phyloP scores from a whole-genome alignment of 2,113 vertebrate species.

The Eleginops maclovinus region DNA sequence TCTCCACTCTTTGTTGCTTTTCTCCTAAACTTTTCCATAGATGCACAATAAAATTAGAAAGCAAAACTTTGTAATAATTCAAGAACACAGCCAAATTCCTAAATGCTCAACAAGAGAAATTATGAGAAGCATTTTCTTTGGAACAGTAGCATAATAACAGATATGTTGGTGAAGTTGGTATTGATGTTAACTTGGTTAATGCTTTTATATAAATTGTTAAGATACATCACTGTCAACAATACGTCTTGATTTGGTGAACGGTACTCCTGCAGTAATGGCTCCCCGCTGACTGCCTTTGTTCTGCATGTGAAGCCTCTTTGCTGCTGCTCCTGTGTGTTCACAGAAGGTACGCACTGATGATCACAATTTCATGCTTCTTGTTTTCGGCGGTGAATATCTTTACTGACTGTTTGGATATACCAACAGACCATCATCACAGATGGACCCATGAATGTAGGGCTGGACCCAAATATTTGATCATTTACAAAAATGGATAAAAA shows the following conservation, averaged over 20 bases:
- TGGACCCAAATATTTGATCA: no score
- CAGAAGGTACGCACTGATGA: slow-evolving; percentile 14
- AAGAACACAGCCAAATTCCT: background rate
- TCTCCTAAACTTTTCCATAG: no score
- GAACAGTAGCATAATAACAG: background rate
- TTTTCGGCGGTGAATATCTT: background rate
- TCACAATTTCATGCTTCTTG: slow-evolving; percentile 15
- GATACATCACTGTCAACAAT: slow-evolving; percentile 45
- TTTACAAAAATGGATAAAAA: no score
- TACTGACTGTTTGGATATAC: background rate
- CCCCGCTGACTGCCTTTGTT: slow-evolving; percentile 23
- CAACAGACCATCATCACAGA: background rate
- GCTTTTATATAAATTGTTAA: slow-evolving; percentile 44
- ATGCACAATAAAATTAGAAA: background rate
- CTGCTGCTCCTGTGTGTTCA: slow-evolving; percentile 1
- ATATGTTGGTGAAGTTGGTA: slow-evolving; percentile 1
- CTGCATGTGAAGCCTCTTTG: slow-evolving; percentile 37
- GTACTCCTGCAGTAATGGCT: slow-evolving; percentile 27
- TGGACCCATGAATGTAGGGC: background rate
- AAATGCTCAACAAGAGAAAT: background rate
- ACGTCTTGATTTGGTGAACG: slow-evolving; percentile 39
- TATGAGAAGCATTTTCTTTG: slow-evolving; percentile 1
- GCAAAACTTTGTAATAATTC: background rate
- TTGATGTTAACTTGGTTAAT: slow-evolving; percentile 18
- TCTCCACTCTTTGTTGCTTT: no score